Conservation (phyloP, 2,113 vertebrate genomes). For the Nothocercus julius region DNA sequence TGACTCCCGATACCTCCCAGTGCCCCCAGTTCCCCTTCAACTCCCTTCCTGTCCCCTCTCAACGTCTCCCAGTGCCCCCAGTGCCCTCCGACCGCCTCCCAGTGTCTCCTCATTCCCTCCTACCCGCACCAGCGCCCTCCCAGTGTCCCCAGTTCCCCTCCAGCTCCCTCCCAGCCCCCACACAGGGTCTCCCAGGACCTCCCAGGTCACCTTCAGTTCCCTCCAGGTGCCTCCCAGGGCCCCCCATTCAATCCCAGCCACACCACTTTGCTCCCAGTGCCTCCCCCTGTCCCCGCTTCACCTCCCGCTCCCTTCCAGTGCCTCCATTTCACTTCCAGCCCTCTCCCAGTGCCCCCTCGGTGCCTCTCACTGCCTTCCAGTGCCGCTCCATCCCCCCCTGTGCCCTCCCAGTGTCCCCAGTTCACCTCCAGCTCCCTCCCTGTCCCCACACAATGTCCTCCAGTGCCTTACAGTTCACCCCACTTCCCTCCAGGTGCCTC, state of each 20-base stretch:
- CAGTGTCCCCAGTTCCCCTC: background rate
- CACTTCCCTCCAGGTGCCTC: background rate
- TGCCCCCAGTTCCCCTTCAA: background rate
- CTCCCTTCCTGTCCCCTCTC: too few species aligned
- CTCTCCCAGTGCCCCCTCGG: background rate
- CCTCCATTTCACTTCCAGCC: background rate
- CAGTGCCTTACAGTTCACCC: background rate
- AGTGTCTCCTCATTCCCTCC: too few species aligned
- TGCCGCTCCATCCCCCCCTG: too few species aligned
- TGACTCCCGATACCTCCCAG: fast-evolving
- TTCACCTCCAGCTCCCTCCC: background rate
- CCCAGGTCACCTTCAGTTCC: background rate
- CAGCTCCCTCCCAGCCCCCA: too few species aligned
- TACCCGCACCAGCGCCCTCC: too few species aligned
- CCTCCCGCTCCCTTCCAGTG: too few species aligned
- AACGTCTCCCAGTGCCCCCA: background rate
- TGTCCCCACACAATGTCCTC: background rate
- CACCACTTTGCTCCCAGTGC: background rate
- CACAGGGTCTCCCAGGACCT: background rate
- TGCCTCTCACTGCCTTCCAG: background rate
- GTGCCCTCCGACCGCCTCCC: too few species aligned
- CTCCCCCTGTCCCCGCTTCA: too few species aligned
- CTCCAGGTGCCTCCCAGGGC: too few species aligned
- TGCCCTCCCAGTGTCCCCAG: too few species aligned
- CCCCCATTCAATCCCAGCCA: background rate